phyloP scores from a whole-genome alignment of 2,888 invertebrate genomes.

The Neelides folsomi region DNA sequence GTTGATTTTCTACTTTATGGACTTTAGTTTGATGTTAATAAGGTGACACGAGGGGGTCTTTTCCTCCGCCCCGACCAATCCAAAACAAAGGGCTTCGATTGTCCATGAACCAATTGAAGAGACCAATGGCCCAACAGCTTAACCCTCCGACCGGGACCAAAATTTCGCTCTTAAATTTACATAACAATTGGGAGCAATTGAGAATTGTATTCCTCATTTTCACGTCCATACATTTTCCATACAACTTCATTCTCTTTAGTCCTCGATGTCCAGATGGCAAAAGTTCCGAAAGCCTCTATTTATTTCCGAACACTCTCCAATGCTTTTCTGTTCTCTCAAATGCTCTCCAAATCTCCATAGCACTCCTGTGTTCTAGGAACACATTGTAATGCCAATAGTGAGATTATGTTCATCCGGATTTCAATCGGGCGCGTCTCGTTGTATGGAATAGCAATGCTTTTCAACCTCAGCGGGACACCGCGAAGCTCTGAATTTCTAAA shows the following conservation, averaged over 20 bases:
- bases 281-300: too few species aligned
- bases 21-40: constrained; percentile 30
- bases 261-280: constrained; percentile 9
- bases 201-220: constrained; percentile 13
- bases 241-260: neutral
- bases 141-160: constrained; percentile 13
- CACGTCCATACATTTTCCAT: constrained; percentile 20
- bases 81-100: constrained; percentile 8
- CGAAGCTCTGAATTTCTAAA: too few species aligned
- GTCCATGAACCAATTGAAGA: too few species aligned
- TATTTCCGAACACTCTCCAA: neutral
- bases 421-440: too few species aligned
- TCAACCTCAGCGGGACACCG: too few species aligned
- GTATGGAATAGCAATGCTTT: too few species aligned
- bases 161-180: constrained; percentile 21
- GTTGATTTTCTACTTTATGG: constrained; percentile 30
- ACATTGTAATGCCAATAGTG: too few species aligned
- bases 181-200: constrained; percentile 30
- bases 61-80: constrained; percentile 4
- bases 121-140: neutral
- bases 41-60: constrained; percentile 18
- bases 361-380: too few species aligned
- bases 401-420: too few species aligned
- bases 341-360: too few species aligned
- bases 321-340: too few species aligned